Evolutionary conservation across 2,797 vertebrate species (phyloP).

Genomic region (Epinephelus malabaricus): DNA sequence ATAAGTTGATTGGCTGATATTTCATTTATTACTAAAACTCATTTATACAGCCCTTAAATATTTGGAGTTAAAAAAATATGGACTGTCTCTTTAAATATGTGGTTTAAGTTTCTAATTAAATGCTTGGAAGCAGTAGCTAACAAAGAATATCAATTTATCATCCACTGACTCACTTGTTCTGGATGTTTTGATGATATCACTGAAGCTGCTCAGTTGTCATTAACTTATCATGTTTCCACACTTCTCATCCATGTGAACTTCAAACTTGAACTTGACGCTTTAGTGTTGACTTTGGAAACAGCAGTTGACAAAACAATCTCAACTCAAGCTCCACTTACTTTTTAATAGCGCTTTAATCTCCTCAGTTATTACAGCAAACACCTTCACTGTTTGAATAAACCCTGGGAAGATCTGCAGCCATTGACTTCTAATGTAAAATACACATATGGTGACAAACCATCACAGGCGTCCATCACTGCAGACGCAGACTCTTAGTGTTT

Average conservation of each 20-base stretch:
- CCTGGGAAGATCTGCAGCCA: constrained; percentile 5
- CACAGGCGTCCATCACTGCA: constrained; percentile 5
- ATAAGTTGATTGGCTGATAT: not conserved
- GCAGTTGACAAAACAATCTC: not conserved
- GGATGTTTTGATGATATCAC: not conserved
- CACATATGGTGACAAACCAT: constrained; percentile 30
- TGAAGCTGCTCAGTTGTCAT: not conserved
- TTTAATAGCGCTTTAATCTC: constrained; percentile 23
- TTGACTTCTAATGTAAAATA: constrained; percentile 37
- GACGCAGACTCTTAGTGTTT: constrained; percentile 25
- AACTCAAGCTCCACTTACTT: not conserved
- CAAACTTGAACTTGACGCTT: not conserved
- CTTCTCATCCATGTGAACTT: not conserved
- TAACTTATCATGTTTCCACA: not conserved
- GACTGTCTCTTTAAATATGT: not conserved
- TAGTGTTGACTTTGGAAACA: not conserved
- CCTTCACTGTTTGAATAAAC: constrained; percentile 44
- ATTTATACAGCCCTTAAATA: not conserved
- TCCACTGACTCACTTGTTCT: not conserved
- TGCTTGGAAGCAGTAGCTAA: not conserved
- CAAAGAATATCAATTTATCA: not conserved
- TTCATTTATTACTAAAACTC: not conserved
- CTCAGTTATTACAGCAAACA: constrained; percentile 36
- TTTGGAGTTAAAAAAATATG: not conserved
- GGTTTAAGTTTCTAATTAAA: not conserved